These are phyloP conservation scores for Ectemnius lituratus DNA, from an alignment of 2,888 invertebrate genomes.

Conservation along the genomic window DNA sequence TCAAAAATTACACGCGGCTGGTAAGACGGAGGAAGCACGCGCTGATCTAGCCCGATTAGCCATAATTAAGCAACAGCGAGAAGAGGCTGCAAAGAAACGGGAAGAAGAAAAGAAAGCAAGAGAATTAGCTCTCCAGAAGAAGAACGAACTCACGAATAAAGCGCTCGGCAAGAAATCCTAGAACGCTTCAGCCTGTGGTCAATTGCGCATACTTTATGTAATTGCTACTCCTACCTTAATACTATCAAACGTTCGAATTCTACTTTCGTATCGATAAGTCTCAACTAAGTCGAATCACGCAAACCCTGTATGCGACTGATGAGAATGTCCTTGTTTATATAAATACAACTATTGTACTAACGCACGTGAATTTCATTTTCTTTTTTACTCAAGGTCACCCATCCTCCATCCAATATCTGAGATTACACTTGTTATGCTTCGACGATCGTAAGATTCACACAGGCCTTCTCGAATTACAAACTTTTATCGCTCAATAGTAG, in stretches of 20 bases:
- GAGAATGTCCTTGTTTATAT: slow-evolving; percentile 60
- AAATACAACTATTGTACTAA: slow-evolving; percentile 62
- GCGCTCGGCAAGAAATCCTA: slow-evolving; percentile 80
- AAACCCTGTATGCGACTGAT: slow-evolving; percentile 42
- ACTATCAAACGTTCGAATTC: slow-evolving; percentile 57
- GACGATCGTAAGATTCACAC: too few species aligned
- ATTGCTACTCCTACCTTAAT: slow-evolving; percentile 45
- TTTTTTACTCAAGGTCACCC: not conserved
- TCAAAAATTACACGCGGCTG: slow-evolving; percentile 95
- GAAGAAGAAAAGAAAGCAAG: slow-evolving; percentile 89
- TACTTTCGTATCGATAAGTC: slow-evolving; percentile 65
- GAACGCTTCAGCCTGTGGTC: slow-evolving; percentile 28
- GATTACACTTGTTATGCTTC: too few species aligned
- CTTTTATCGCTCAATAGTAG: too few species aligned
- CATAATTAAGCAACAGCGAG: slow-evolving; percentile 95
- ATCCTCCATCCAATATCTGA: not conserved
- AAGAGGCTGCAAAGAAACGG: slow-evolving; percentile 94
- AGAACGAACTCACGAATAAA: slow-evolving; percentile 82
- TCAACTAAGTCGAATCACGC: slow-evolving; percentile 48
- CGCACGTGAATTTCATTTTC: not conserved
- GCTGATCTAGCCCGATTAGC: slow-evolving; percentile 96
- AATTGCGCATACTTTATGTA: slow-evolving; percentile 42
- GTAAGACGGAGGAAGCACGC: slow-evolving; percentile 96
- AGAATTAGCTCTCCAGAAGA: slow-evolving; percentile 81
- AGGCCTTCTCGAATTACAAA: too few species aligned